phyloP scores from a whole-genome alignment of 2,797 vertebrate genomes.

The Tauraco hartlaubi region DNA sequence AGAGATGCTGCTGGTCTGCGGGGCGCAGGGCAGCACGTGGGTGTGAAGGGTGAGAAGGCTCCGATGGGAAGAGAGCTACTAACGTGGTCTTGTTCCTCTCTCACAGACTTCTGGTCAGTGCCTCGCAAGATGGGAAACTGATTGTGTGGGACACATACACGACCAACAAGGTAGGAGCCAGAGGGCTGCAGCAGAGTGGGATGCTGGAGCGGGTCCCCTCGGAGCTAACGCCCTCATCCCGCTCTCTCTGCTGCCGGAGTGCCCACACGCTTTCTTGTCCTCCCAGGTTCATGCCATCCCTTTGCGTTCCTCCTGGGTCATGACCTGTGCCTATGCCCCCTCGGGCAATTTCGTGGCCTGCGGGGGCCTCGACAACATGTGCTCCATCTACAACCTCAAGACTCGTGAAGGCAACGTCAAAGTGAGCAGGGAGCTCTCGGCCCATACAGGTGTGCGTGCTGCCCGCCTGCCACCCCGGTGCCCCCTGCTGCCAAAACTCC shows the following conservation, averaged over 20 bases:
- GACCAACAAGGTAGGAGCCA: constrained; percentile 91
- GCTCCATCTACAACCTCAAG: constrained; percentile 98
- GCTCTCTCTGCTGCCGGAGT: background rate
- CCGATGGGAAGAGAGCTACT: background rate
- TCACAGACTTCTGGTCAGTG: constrained; percentile 93
- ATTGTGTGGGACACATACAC: constrained; percentile 97
- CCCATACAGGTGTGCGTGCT: constrained; percentile 88
- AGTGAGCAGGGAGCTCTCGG: constrained; percentile 95
- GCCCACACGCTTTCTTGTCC: background rate
- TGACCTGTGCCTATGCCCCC: constrained; percentile 97
- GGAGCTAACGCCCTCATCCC: background rate
- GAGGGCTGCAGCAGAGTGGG: accelerated
- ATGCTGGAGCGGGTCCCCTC: background rate
- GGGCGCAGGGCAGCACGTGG: background rate
- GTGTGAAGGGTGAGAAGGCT: background rate
- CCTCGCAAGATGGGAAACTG: constrained; percentile 97
- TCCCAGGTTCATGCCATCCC: constrained; percentile 95
- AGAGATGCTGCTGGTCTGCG: background rate
- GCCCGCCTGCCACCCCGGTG: background rate
- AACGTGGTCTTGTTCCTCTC: background rate
- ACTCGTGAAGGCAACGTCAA: constrained; percentile 95
- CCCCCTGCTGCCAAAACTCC: background rate
- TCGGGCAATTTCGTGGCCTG: constrained; percentile 98
- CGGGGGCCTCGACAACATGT: constrained; percentile 98
- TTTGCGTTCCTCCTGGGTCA: constrained; percentile 97